Evolutionary conservation across 92 coral and sea anemone species (phyloP).

Genomic region (Nematostella vectensis): DNA sequence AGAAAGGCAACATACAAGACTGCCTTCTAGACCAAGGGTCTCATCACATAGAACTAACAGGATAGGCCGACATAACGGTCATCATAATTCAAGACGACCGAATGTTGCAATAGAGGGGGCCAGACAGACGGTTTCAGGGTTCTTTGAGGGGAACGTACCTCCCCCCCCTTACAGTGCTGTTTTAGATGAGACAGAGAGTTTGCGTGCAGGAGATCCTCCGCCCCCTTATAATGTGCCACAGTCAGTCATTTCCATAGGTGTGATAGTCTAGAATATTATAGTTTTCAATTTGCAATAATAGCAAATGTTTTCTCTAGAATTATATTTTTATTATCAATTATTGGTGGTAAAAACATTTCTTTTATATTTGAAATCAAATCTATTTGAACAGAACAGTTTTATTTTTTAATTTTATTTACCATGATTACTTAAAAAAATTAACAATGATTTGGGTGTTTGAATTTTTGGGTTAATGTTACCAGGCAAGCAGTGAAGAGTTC

Average conservation of each 20-base stretch:
- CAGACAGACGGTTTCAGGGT: slow-evolving; percentile 76
- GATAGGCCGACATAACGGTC: slow-evolving; percentile 29
- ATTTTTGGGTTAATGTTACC: too few relatives aligned
- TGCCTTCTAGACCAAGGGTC: slow-evolving; percentile 41
- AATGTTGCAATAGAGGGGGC: slow-evolving; percentile 57
- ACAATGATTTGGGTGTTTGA: too few relatives aligned
- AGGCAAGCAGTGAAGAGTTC: too few relatives aligned
- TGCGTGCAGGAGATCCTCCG: slow-evolving; percentile 76
- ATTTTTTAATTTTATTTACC: too few relatives aligned
- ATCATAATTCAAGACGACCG: slow-evolving; percentile 48
- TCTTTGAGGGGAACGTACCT: slow-evolving; percentile 87
- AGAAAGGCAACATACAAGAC: slow-evolving; percentile 58
- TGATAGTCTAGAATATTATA: slow-evolving; percentile 42
- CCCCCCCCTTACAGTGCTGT: slow-evolving; percentile 85
- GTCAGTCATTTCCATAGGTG: slow-evolving; percentile 57
- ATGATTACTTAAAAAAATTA: too few relatives aligned
- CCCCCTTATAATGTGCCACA: slow-evolving; percentile 63
- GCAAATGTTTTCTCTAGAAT: too few relatives aligned
- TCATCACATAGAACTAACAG: slow-evolving; percentile 48
- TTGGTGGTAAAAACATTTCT: too few relatives aligned
- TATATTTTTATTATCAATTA: too few relatives aligned
- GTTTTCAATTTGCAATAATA: too few relatives aligned
- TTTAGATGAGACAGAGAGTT: slow-evolving; percentile 72
- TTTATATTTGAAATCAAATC: too few relatives aligned
- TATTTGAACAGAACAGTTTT: too few relatives aligned